Conservation (phyloP, 2,113 vertebrate genomes). For the Lipophrys pholis region DNA sequence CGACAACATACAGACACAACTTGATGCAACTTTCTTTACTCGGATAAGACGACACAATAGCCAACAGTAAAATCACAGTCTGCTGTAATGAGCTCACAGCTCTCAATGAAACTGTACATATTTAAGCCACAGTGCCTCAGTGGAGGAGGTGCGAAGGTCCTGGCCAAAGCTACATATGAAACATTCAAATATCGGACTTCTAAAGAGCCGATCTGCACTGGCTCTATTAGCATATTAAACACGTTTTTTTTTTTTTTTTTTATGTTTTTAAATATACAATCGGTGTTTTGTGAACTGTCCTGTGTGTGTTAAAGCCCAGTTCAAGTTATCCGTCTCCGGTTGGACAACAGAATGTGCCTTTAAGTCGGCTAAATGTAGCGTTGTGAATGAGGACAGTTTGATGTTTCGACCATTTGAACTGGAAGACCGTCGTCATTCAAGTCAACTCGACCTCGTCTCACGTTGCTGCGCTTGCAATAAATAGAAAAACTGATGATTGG, state of each 20-base stretch:
- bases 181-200: constrained; percentile 10
- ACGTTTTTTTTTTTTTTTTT: not conserved
- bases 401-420: constrained; percentile 25
- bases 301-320: not conserved
- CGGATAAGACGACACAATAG: constrained; percentile 30
- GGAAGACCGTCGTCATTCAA: constrained; percentile 28
- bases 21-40: constrained; percentile 17
- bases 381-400: not conserved
- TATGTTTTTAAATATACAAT: too few species aligned
- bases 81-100: constrained; percentile 32
- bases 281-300: not conserved
- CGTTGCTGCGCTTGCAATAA: not conserved
- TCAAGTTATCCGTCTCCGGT: not conserved
- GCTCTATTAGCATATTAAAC: not conserved
- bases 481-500: not conserved
- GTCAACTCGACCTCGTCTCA: not conserved
- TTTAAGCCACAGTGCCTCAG: constrained; percentile 30
- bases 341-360: constrained; percentile 12
- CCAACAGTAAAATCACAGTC: constrained; percentile 38
- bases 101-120: constrained; percentile 16
- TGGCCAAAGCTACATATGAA: constrained; percentile 33
- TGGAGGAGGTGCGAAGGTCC: not conserved
- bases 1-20: constrained; percentile 26
- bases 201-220: constrained; percentile 1
- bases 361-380: not conserved